A percentile compares a stretch with the other conserved stretches of the same genome.
Evolutionary conservation across 2,888 invertebrate genomes (phyloP).

Genomic region (Bellardia pandia): DNA sequence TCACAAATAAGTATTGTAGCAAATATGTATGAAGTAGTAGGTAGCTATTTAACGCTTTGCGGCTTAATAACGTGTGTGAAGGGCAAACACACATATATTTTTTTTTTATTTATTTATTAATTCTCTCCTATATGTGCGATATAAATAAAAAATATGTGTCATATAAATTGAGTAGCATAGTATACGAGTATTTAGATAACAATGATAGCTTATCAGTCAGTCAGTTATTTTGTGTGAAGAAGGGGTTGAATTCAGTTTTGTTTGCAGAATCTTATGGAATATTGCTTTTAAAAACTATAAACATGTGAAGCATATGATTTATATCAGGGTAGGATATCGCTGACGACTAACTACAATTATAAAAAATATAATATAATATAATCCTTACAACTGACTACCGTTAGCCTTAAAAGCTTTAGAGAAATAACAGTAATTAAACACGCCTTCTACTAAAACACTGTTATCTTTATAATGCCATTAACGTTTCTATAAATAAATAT

Average conservation of each 20-base stretch:
- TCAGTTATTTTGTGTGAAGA: background rate
- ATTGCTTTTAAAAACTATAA: conserved; percentile 1
- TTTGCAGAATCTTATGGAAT: background rate
- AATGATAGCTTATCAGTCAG: background rate
- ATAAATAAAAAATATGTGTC: background rate
- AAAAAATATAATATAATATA: no score
- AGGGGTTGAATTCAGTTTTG: background rate
- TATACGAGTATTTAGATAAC: background rate
- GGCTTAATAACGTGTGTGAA: conserved; percentile 2
- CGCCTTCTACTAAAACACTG: no score
- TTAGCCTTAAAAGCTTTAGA: no score
- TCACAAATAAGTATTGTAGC: background rate
- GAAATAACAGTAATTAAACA: no score
- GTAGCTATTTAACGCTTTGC: background rate
- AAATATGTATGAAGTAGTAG: background rate
- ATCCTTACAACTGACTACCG: no score
- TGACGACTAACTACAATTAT: no score
- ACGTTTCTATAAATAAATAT: no score
- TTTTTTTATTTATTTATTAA: background rate
- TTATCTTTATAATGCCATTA: no score
- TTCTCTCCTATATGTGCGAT: background rate
- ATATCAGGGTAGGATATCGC: background rate
- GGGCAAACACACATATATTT: background rate
- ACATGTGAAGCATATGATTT: background rate
- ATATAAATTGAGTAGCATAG: conserved; percentile 7